Base-by-base conservation (phyloP, 2,113 vertebrate species). In the Peromyscus californicus region DNA sequence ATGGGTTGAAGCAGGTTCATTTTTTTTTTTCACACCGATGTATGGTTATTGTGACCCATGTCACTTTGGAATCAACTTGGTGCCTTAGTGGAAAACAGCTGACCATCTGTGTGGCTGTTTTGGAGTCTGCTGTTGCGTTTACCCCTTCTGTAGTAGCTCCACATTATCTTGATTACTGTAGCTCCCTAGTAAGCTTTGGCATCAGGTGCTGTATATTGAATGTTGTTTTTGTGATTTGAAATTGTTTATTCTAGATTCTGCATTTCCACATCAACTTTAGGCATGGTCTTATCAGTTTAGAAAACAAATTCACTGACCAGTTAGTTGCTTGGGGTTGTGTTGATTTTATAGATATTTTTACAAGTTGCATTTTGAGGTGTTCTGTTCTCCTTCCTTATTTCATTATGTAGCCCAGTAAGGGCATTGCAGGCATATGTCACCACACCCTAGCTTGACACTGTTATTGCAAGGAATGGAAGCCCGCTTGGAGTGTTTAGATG, bases 211-310 rank as follows among this genome's bases (percentile, higher is more conserved):
- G 31, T 57, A 13, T 59, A 36, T 63, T 57, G 76, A 57, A 93
- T 48, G 86, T 86, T 93, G 33, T 29, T 69, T 39, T 83, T 94
- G 12, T 93, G 54, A 57, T 69, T 65, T 45, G 42, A 75, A 42
- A 57, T 69, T 84, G 88, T 54, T 84, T 78, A 85, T 91, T 95
- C 22, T 86, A 67, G 22, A 79, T 69, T 78, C 39, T 95, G 10
- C 39, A 48, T 95, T 85, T 90, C 24, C 4, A 86, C 51, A 48
- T 29, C 22, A 67, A 4, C 63, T 67, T 45, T 69, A 78, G 48
- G 94, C 78, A 12, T 4, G 59, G 70, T 21, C 54, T 78, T 21
- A n/a, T 33, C n/a, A 48, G 31, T 76, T 67, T 26, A 76, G 72
- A 76, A 61, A 65, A 85, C 15, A 65, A 67, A 36, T 17, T 61